Conservation (phyloP, 2,888 invertebrate species). For the Zele albiditarsus region DNA sequence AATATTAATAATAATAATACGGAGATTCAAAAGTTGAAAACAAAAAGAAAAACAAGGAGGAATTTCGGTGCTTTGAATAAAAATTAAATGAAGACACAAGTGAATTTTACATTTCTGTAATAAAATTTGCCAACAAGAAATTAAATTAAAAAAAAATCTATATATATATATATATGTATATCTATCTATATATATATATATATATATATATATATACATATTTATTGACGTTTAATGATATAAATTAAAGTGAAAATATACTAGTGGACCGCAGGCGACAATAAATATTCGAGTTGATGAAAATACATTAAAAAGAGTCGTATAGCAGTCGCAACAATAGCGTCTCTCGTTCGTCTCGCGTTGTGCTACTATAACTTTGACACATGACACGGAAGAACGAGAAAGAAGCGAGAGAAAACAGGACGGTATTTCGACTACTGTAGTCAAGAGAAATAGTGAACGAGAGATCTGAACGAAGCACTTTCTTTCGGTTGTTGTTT, state of each 20-base stretch:
- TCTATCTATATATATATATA: not conserved
- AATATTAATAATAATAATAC: not conserved
- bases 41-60: not conserved
- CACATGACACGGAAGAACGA: not conserved
- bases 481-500: not conserved
- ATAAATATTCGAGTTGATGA: slow-evolving; percentile 4
- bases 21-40: not conserved
- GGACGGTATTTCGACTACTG: not conserved
- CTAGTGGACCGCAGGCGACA: not conserved
- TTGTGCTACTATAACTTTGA: not conserved
- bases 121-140: not conserved
- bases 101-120: not conserved
- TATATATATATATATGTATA: too few relatives aligned
- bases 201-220: not conserved
- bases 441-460: not conserved
- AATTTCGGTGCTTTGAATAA: not conserved
- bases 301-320: not conserved
- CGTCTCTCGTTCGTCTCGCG: not conserved
- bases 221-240: slow-evolving; percentile 5
- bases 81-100: not conserved
- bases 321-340: not conserved
- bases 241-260: not conserved
- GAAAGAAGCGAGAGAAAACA: not conserved
- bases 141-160: not conserved
- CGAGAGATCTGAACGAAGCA: not conserved